Evolutionary conservation across 2,113 vertebrate genomes (phyloP), one percentile per base, ranked within the genome.

Genomic region (Tapirus terrestris): DNA sequence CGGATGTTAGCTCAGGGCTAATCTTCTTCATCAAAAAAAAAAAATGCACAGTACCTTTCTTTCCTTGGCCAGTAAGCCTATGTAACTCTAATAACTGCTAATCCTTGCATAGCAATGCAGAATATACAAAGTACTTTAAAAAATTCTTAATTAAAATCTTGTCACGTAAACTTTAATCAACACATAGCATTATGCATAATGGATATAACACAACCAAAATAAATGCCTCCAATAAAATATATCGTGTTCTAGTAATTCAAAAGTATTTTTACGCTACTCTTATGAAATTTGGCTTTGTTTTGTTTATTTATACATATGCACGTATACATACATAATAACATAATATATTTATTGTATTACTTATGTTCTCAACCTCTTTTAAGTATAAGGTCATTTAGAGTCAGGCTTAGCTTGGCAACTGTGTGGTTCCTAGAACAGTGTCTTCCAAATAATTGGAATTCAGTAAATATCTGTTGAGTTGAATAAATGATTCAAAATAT

Each of bases 101-200:
- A 95, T 94, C 61, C 8, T 79, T 89, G 48, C 8, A 36, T 75
- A 94, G 70, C 27, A 89, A 60, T 76, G 56, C 2, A 65, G 45
- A 51, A 83, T 68, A 86, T 72, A 61, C 3, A 70, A 89, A 58
- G 51, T 48, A 77, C 23, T 94, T 53, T 83, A 17, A 75, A 96
- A 96, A 72, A 31, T 83, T 92, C 60, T 93, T 76, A 76, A 95
- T 97, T 96, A 98, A 96, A 96, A 96, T 91, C 14, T 93, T 96
- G 21, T 76, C 79, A 51, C 80, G n/a, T 83, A 89, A 86, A 93
- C 51, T 88, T 90, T 61, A 95, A 92, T 92, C 76, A 96, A 63
- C n/a, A 77, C 27, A 63, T 29, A 87, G 58, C 16, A 33, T 94
- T 95, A 92, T 83, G 29, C 53, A 67, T 51, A 89, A 60, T 80